phyloP scores from a whole-genome alignment of 2,113 vertebrate genomes.

The Heteronetta atricapilla region DNA sequence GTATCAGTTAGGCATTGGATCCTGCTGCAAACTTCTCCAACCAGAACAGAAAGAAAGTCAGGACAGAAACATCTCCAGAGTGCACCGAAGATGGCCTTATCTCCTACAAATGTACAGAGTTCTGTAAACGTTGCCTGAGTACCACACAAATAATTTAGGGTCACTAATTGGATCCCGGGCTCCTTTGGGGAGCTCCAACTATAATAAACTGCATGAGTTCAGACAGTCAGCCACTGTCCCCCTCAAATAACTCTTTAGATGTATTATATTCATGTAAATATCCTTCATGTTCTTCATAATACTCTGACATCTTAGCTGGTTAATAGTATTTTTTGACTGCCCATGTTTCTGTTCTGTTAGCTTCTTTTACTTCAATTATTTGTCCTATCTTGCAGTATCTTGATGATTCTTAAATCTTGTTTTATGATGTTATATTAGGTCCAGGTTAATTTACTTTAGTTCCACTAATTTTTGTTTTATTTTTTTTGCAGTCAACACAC shows the following conservation, averaged over 20 bases:
- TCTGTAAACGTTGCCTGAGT: neutral
- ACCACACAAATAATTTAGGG: neutral
- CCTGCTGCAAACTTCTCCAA: neutral
- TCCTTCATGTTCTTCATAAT: neutral
- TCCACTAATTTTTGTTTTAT: slow-evolving; percentile 46
- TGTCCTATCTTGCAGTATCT: neutral
- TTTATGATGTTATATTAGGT: neutral
- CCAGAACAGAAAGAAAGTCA: neutral
- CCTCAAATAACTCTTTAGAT: neutral
- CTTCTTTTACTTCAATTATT: neutral
- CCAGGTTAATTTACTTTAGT: neutral
- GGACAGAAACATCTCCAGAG: neutral
- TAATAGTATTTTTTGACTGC: neutral
- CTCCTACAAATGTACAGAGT: neutral
- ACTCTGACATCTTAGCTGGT: neutral
- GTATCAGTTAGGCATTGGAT: neutral
- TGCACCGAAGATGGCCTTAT: neutral
- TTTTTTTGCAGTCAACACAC: slow-evolving; percentile 77
- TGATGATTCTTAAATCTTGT: neutral
- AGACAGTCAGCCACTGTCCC: neutral
- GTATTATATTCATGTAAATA: neutral
- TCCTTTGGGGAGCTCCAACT: neutral
- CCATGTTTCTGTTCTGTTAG: neutral
- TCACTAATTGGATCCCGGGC: neutral
- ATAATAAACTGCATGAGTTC: neutral